phyloP scores from a whole-genome alignment of 37 sponge, comb jelly and placozoan species.

The Geodia barretti region DNA sequence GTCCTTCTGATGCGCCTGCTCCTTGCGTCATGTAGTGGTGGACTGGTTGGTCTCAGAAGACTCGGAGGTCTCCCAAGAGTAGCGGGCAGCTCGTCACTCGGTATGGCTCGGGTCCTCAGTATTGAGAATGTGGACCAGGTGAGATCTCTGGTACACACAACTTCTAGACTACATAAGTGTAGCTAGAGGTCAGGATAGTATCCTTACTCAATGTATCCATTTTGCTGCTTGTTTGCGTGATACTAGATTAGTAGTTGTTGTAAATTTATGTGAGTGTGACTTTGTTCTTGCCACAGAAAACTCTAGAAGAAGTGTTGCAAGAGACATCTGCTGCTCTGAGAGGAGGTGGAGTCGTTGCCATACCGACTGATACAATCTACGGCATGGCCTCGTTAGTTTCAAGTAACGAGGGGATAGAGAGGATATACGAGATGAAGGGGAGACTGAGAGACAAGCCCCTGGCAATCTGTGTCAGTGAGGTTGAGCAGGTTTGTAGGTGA shows the following conservation, averaged over 20 bases:
- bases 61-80: neutral
- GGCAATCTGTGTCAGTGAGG: conserved; percentile 80
- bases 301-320: neutral
- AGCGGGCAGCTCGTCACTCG: neutral
- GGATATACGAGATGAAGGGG: conserved; percentile 85
- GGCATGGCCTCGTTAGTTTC: conserved; percentile 77
- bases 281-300: conserved; percentile 6
- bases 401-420: conserved; percentile 69
- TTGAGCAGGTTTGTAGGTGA: conserved; percentile 62
- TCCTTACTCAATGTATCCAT: too few species aligned
- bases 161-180: too few species aligned
- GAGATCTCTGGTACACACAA: too few species aligned
- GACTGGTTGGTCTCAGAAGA: neutral
- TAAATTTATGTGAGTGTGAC: too few species aligned
- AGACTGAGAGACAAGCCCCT: conserved; percentile 71
- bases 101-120: neutral
- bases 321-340: conserved; percentile 39
- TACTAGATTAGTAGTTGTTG: neutral
- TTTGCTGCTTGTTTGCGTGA: too few species aligned
- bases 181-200: too few species aligned
- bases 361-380: conserved; percentile 98
- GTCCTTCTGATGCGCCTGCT: neutral
- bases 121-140: neutral
- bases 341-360: conserved; percentile 86
- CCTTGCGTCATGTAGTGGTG: neutral